Evolutionary conservation across 2,888 invertebrate species (phyloP).

Genomic region (Nephrotoma guestfalica): DNA sequence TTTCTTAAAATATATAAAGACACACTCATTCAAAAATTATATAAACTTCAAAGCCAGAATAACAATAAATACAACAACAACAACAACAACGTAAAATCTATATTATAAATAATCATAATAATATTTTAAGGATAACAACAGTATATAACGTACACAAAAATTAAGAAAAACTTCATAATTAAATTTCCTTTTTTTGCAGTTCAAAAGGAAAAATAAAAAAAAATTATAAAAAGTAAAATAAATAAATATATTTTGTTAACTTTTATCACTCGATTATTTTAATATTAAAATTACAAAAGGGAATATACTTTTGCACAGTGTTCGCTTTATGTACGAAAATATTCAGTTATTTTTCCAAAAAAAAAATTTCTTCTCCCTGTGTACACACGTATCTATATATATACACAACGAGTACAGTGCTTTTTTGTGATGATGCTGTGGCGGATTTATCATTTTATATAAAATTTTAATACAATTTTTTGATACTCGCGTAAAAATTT

Average conservation of each 20-base stretch:
- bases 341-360: not conserved
- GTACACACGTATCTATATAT: not conserved
- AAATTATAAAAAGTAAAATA: not conserved
- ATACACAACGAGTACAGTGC: not conserved
- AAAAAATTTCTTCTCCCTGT: not conserved
- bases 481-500: not conserved
- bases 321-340: not conserved
- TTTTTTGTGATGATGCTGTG: not conserved
- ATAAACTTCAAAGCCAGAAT: not conserved
- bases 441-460: not conserved
- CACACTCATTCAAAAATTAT: not conserved
- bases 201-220: not conserved
- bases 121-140: not conserved
- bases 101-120: not conserved
- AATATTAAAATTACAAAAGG: slow-evolving; percentile 4
- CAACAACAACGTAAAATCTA: not conserved
- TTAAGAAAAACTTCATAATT: not conserved
- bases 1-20: not conserved
- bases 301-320: not conserved
- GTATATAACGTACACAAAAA: not conserved
- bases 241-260: slow-evolving; percentile 1
- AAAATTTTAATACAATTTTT: not conserved
- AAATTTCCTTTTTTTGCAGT: slow-evolving; percentile 1
- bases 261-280: slow-evolving; percentile 4
- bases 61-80: not conserved